Evolutionary conservation across 2,113 vertebrate species (phyloP).

Genomic region (Morone chrysops): DNA sequence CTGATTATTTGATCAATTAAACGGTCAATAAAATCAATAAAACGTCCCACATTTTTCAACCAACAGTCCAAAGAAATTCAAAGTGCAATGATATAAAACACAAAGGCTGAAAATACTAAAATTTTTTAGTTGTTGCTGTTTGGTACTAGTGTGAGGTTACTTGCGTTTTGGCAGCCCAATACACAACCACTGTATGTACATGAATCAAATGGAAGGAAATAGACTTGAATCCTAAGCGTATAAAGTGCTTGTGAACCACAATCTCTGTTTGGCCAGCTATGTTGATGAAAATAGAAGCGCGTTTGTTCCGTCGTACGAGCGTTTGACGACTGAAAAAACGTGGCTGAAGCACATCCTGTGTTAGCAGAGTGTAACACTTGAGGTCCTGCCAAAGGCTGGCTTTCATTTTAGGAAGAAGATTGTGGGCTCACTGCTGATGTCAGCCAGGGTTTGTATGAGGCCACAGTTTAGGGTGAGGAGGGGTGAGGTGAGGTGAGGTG

Average conservation of each 20-base stretch:
- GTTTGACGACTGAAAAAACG: neutral
- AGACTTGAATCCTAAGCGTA: neutral
- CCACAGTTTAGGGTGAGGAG: conserved; percentile 8
- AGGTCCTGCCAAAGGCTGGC: conserved; percentile 35
- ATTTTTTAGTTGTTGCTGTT: too few relatives aligned
- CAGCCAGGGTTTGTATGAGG: conserved; percentile 35
- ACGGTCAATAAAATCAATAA: too few relatives aligned
- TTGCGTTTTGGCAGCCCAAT: neutral
- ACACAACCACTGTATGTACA: neutral
- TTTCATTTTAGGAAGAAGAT: conserved; percentile 16
- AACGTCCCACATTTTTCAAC: too few relatives aligned
- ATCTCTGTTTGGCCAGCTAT: neutral
- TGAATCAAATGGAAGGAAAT: neutral
- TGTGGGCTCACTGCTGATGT: conserved; percentile 17
- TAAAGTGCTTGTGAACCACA: neutral
- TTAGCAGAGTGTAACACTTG: conserved; percentile 20
- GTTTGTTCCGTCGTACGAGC: neutral
- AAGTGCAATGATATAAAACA: too few relatives aligned
- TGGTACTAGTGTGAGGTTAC: neutral
- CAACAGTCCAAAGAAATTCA: too few relatives aligned
- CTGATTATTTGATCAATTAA: too few relatives aligned
- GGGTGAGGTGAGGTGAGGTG: conserved; percentile 24
- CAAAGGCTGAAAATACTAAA: too few relatives aligned
- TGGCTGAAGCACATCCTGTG: conserved; percentile 13
- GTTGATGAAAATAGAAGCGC: neutral